Evolutionary conservation across 2,888 invertebrate species (phyloP), one percentile per base, ranked within the genome.

Genomic region (Shargacucullia verbasci): DNA sequence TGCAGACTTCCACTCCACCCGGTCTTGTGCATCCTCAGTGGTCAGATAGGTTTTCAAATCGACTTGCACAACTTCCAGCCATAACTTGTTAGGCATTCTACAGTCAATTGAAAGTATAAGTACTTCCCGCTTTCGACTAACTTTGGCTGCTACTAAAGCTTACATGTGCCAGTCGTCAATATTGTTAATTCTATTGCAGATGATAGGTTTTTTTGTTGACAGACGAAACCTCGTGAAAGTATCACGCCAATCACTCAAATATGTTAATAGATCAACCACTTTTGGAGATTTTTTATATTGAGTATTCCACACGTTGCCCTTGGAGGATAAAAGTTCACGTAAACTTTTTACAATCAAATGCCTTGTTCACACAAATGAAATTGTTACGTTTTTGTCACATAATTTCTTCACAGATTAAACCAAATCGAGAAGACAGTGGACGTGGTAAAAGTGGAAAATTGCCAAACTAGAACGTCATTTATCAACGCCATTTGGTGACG

Each of bases 381-480:
- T 74, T 62, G 67, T 72, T 63, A 72, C 63, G 58, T 62, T 68
- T 66, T 69, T 53, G 43, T 65, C 73, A 80, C 73, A 75, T 80
- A 76, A 76, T 81, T 78, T 82, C 73, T 78, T 73, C 67, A 74
- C 70, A 80, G 81, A 84, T 82, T 82, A 84, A 77, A 81, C 72
- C 70, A 81, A 83, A 83, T 79, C 80, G 69, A 78, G 76, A 70
- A 79, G 80, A 80, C 78, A 79, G 70, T 72, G 69, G 72, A 76
- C 73, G 78, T 72, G 76, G 81, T 72, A 81, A 84, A 84, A 82
- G 85, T 86, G 85, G 87, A 87, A 86, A 87, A 86, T 87, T 87
- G 85, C 84, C 84, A 85, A 86, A 85, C 81, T 80, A 79, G 79
- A 70, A 67, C 65, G 80, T 84, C 84, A 86, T 88, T 88, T 87